Evolutionary conservation across 2,888 invertebrate species (phyloP).

Genomic region (Alloscopus bannaensis): DNA sequence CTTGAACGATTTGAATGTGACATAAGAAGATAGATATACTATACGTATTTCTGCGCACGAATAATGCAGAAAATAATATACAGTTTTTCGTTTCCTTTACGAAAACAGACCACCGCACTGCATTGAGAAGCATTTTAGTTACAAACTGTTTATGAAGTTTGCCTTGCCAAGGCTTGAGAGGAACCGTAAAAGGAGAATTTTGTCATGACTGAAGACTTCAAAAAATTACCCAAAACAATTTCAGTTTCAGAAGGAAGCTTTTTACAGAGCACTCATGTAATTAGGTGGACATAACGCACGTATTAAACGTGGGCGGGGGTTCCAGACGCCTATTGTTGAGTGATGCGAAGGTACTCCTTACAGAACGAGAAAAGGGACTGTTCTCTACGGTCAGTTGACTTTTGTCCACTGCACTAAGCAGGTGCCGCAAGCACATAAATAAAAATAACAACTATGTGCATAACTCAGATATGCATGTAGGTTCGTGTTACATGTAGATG

Average conservation of each 20-base stretch:
- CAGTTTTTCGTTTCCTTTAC: background rate
- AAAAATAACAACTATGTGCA: background rate
- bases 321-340: conserved; percentile 31
- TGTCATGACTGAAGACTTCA: conserved; percentile 32
- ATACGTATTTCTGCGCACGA: background rate
- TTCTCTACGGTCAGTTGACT: conserved; percentile 31
- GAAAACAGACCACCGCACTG: too few relatives aligned
- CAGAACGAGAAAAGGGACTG: conserved; percentile 13
- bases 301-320: conserved; percentile 43
- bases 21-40: background rate
- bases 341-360: conserved; percentile 1
- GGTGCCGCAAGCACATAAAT: conserved; percentile 4
- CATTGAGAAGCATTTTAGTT: too few relatives aligned
- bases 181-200: conserved; percentile 31
- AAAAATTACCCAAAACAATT: conserved; percentile 42
- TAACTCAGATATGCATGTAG: background rate
- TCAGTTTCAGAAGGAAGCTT: conserved; percentile 34
- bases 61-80: background rate
- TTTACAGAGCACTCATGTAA: conserved; percentile 22
- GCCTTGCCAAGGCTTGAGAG: conserved; percentile 11
- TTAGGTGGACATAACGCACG: conserved; percentile 43
- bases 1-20: background rate
- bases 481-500: conserved; percentile 1
- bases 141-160: too few relatives aligned
- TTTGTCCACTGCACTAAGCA: conserved; percentile 15